These are phyloP conservation scores for Ectobius pallidus DNA, from an alignment of 2,888 invertebrate species.

Conservation along the genomic window DNA sequence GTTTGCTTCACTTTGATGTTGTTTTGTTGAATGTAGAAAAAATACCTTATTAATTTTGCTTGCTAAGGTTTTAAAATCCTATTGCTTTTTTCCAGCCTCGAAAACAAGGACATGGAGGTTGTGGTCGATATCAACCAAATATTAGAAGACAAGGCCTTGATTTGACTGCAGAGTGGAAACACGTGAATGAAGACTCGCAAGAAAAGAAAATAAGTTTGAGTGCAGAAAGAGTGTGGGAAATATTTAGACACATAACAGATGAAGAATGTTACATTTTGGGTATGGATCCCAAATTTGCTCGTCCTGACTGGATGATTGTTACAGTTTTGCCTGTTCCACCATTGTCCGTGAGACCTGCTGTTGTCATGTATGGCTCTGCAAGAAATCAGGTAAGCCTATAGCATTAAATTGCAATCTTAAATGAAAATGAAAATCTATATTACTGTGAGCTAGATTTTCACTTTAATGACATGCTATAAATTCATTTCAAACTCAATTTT, in stretches of 20 bases:
- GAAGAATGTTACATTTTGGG: constrained; percentile 94
- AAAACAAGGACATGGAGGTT: constrained; percentile 88
- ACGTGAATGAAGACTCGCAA: constrained; percentile 97
- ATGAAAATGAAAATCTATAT: too few species aligned
- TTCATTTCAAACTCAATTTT: too few species aligned
- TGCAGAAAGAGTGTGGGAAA: constrained; percentile 97
- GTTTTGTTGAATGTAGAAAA: too few species aligned
- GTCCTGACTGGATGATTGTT: constrained; percentile 99
- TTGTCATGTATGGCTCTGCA: constrained; percentile 99
- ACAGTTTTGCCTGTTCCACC: constrained; percentile 98
- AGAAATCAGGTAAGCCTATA: constrained; percentile 72
- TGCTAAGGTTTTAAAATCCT: too few species aligned
- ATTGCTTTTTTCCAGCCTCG: constrained; percentile 54
- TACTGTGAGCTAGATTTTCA: too few species aligned
- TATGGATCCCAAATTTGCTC: constrained; percentile 96
- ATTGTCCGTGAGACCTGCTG: constrained; percentile 93
- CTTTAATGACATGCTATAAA: too few species aligned
- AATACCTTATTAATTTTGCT: too few species aligned
- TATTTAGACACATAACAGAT: constrained; percentile 66
- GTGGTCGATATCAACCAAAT: constrained; percentile 96
- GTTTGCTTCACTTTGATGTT: too few species aligned
- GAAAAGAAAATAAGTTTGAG: constrained; percentile 93
- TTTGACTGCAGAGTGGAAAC: constrained; percentile 97
- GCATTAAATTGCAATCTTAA: too few species aligned
- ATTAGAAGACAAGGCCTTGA: constrained; percentile 90